phyloP scores from a whole-genome alignment of 1,140 invertebrate species.

The Bombus ignitus region DNA sequence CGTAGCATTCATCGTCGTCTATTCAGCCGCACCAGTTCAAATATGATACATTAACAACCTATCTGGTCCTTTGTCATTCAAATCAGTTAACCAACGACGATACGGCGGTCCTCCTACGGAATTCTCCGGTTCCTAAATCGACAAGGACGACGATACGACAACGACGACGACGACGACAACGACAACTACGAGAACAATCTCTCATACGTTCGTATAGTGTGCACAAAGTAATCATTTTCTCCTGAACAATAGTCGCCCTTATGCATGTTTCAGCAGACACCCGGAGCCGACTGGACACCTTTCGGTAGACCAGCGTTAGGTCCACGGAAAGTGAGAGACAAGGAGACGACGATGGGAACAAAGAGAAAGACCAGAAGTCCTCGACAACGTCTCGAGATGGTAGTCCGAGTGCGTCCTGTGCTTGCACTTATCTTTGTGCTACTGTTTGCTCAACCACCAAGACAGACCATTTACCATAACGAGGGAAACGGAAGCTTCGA shows the following conservation, averaged over 20 bases:
- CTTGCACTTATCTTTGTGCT: conserved; percentile 75
- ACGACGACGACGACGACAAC: neutral
- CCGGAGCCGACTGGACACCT: conserved; percentile 54
- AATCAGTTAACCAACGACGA: conserved; percentile 26
- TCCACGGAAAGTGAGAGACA: neutral
- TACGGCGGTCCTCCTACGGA: no score
- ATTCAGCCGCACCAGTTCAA: neutral
- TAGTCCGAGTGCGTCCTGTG: conserved; percentile 65
- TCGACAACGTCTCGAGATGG: conserved; percentile 75
- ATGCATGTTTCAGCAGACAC: conserved; percentile 59
- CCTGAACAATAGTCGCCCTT: conserved; percentile 53
- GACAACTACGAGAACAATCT: neutral
- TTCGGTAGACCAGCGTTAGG: conserved; percentile 45
- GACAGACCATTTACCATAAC: conserved; percentile 79
- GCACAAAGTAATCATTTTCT: conserved; percentile 57
- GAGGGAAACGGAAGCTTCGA: conserved; percentile 72
- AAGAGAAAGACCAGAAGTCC: conserved; percentile 65
- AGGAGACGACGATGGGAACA: conserved; percentile 23
- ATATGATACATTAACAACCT: conserved; percentile 33
- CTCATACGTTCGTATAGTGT: conserved; percentile 15
- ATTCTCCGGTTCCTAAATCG: neutral
- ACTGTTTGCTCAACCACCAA: conserved; percentile 77
- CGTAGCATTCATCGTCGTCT: neutral
- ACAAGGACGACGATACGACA: neutral
- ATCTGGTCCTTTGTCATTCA: conserved; percentile 31